Evolutionary conservation across 2,888 invertebrate species (phyloP), one percentile per base, ranked within the genome.

Genomic region (Drosophila lutescens): DNA sequence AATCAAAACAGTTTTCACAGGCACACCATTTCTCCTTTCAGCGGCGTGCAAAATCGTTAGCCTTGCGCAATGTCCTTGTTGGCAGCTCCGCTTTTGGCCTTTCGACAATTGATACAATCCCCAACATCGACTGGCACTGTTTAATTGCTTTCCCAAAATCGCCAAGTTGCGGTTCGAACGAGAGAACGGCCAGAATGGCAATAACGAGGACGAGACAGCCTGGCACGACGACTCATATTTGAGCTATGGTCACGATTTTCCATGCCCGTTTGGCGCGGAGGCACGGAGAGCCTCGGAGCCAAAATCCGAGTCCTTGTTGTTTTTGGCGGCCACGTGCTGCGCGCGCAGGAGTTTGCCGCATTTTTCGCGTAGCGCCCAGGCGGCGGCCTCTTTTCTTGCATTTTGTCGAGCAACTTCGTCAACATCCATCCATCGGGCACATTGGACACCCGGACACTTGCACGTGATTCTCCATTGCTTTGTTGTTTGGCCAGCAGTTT

Each of bases 291-390:
- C 20, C 56, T 34, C 34, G 34, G 34, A 34, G 12, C 34, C 12
- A 12, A 43, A 43, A 63, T 50, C 40, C 57, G 30, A 46, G 15
- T 59, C 55, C 55, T 41, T 44, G 44, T 71, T 73, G 79, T 83
- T 65, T 76, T 76, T 82, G 85, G 26, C 87, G 86, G 90, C 77
- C 92, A 92, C 92, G 91, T 92, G 91, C 91, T 92, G 91, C 92
- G 92, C 91, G 90, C 91, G 92, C 91, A 92, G 85, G 80, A 88
- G 77, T 89, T 86, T 86, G 85, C 46, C 58, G 12, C 43, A 43
- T 2, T 7, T 23, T 23, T 23, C 20, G 43, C 43, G 43, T 12
- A 12, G 43, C 43, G 20, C 20, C 43, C 15, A 41, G 34, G n/a
- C 34, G 43, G 36, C 57, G 44, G 55, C 56, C 63, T 50, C 74